These are phyloP conservation scores for Megaustenia siamemsis DNA, from an alignment of 2,888 invertebrate genomes.

Conservation along the genomic window DNA sequence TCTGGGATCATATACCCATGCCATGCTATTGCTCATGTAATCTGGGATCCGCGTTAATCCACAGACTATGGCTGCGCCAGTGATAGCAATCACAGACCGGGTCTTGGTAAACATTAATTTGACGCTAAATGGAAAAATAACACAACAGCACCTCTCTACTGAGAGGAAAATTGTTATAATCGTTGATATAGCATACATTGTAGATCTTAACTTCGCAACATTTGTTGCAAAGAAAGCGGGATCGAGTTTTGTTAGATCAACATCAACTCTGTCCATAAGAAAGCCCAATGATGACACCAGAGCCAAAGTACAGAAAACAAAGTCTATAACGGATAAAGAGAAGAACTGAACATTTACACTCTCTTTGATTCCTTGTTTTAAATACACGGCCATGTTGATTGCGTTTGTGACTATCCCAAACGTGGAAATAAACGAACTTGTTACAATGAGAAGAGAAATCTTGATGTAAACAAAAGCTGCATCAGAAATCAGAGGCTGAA, in stretches of 20 bases:
- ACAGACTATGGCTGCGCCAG: not conserved
- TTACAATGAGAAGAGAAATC: not conserved
- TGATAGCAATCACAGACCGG: not conserved
- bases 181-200: not conserved
- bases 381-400: not conserved
- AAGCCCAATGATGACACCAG: not conserved
- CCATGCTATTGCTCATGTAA: not conserved
- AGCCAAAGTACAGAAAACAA: not conserved
- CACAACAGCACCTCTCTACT: not conserved
- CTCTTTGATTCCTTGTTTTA: constrained; percentile 2
- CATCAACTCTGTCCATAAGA: not conserved
- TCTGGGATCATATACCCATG: not conserved
- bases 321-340: not conserved
- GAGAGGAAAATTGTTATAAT: not conserved
- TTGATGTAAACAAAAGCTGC: not conserved
- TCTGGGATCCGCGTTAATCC: not conserved
- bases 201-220: not conserved
- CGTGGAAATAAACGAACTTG: not conserved
- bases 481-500: not conserved
- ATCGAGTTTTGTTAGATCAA: not conserved
- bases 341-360: constrained; percentile 6
- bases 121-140: too few species aligned
- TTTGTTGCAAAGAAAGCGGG: not conserved
- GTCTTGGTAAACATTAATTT: not conserved
- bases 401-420: not conserved